Evolutionary conservation across 2,888 invertebrate genomes (phyloP).

Genomic region (Drosophila setosimentum): DNA sequence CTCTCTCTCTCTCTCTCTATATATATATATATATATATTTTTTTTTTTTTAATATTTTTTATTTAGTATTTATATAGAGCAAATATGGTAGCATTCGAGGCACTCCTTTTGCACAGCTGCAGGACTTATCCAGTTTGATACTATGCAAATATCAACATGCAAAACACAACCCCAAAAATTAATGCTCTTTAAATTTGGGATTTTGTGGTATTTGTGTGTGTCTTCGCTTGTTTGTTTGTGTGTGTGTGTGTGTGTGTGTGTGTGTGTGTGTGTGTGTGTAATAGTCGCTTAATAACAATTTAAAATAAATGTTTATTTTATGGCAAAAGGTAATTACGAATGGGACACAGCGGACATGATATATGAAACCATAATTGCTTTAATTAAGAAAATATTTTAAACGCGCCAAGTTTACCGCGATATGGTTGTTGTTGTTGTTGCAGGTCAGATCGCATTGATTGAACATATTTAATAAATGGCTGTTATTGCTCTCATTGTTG

Average conservation of each 20-base stretch:
- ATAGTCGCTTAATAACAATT: conserved; percentile 72
- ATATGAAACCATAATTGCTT: conserved; percentile 80
- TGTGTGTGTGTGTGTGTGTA: not conserved
- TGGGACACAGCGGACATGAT: conserved; percentile 57
- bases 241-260: not conserved
- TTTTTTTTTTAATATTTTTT: too few relatives aligned
- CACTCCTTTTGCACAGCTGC: conserved; percentile 4
- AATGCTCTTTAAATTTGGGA: conserved; percentile 22
- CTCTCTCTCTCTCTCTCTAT: not conserved
- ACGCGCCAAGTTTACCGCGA: conserved; percentile 34
- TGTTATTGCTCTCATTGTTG: conserved; percentile 64
- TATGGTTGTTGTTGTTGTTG: not conserved
- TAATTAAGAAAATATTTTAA: conserved; percentile 80
- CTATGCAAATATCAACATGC: conserved; percentile 51
- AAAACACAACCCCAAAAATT: conserved; percentile 20
- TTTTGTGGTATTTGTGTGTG: not conserved
- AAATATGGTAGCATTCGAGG: conserved; percentile 22
- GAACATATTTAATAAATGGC: conserved; percentile 77
- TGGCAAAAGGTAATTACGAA: conserved; percentile 75
- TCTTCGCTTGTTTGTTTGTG: too few relatives aligned
- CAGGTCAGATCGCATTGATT: conserved; percentile 66
- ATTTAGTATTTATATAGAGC: conserved; percentile 12
- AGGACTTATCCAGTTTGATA: conserved; percentile 14
- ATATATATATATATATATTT: too few relatives aligned
- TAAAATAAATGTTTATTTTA: conserved; percentile 78